Evolutionary conservation across 2,888 invertebrate species (phyloP), one percentile per base, ranked within the genome.

Genomic region (Xylophagus ater): DNA sequence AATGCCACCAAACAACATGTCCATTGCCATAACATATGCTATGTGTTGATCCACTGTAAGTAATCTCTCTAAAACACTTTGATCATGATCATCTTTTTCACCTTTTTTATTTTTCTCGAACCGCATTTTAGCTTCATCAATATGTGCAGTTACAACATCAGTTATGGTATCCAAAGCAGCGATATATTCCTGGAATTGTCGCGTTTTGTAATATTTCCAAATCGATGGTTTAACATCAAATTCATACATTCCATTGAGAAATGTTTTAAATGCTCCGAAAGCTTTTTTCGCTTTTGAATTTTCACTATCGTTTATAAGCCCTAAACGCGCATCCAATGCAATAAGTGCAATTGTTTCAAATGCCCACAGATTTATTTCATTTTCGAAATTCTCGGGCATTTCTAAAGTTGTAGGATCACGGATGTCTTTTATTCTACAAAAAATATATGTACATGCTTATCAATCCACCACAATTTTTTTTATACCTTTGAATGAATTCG

Each of bases 1-100:
- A 25, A 81, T 72, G 45, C 81, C 81, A 31, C 78, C 80, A 44
- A 74, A 65, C 8, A 82, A 50, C 78, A 81, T 78, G 55, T 82
- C 82, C 50, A 76, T 71, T 2, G 74, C 75, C 77, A 80, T 81
- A 44, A 75, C 69, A 21, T 72, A 53, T 1, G 81, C 81, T n/a
- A 77, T 70, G 54, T 68, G 69, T 38, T 72, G 70, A 50, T 79
- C 75, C 4, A 75, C 68, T 9, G 66, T 67, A 34, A 78, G 56
- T 18, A 82, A 56, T 51, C 73, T 74, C 55, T 81, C 75, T 41
- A 82, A 60, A n/a, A 81, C 69, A 51, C 79, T 78, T 43, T 51
- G 50, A 29, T 58, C 56, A 18, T 56, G 34, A 1, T 44, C 46
- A 4, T 34, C 38, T 4, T 36, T 3, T 4, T 14, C 17, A 14